Conservation (phyloP, 2,113 vertebrate species). For the cat (Felis catus) region F.catus_Fca126_mat1.0 CM031416.1:148507501-148508000, state of each 20-base stretch:
- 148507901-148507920: background rate
- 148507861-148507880: background rate
- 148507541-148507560: background rate
- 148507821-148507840: background rate
- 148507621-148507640: too few relatives aligned
- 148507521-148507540: background rate
- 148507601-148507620: too few relatives aligned
- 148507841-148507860: background rate
- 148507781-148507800: background rate
- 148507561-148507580: background rate
- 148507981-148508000: too few relatives aligned
- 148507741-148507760: too few relatives aligned
- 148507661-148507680: rapidly evolving
- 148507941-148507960: background rate
- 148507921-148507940: background rate
- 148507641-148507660: too few relatives aligned
- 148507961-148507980: background rate
- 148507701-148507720: too few relatives aligned
- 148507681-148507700: too few relatives aligned
- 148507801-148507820: too few relatives aligned
- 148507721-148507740: too few relatives aligned
- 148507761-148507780: too few relatives aligned
- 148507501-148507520: too few relatives aligned
- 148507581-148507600: too few relatives aligned
- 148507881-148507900: background rate